These are phyloP conservation scores for Drosophila ambigua DNA, from an alignment of 1,140 invertebrate genomes.

Conservation along the genomic window DNA sequence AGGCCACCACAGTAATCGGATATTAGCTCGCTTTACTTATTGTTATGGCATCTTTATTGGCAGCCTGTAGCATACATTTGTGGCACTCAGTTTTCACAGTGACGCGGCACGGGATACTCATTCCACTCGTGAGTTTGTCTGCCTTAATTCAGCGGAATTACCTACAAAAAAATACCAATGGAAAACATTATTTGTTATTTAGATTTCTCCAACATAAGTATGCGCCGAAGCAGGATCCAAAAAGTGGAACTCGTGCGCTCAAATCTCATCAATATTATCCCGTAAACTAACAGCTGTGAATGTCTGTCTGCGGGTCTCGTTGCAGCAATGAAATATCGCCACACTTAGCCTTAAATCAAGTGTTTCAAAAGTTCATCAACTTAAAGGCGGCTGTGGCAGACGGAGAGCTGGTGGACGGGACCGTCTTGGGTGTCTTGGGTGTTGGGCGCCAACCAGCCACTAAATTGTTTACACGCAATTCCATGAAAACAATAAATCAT, in stretches of 20 bases:
- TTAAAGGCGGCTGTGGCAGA: constrained; percentile 48
- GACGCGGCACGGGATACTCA: too few relatives aligned
- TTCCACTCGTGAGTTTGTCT: too few relatives aligned
- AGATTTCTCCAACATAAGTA: too few relatives aligned
- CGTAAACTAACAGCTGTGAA: too few relatives aligned
- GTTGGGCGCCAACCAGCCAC: constrained; percentile 71
- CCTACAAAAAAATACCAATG: too few relatives aligned
- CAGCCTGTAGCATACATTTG: too few relatives aligned
- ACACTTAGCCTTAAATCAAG: constrained; percentile 77
- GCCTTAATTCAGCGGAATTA: too few relatives aligned
- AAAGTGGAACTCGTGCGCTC: neutral
- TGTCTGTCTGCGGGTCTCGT: constrained; percentile 19
- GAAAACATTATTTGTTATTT: too few relatives aligned
- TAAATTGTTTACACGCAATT: constrained; percentile 82
- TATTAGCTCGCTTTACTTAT: constrained; percentile 71
- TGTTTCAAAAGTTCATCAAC: constrained; percentile 74
- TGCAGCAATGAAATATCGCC: constrained; percentile 57
- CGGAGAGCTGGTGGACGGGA: neutral
- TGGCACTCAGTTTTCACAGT: too few relatives aligned
- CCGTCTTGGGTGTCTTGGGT: neutral
- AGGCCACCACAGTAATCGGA: constrained; percentile 62
- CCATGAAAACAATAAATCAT: constrained; percentile 82
- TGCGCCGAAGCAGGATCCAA: too few relatives aligned
- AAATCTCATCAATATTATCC: neutral
- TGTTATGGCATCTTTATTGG: constrained; percentile 75